Base-by-base conservation (phyloP, 2,888 invertebrate genomes). In the Cryptocheilus praepositus region DNA sequence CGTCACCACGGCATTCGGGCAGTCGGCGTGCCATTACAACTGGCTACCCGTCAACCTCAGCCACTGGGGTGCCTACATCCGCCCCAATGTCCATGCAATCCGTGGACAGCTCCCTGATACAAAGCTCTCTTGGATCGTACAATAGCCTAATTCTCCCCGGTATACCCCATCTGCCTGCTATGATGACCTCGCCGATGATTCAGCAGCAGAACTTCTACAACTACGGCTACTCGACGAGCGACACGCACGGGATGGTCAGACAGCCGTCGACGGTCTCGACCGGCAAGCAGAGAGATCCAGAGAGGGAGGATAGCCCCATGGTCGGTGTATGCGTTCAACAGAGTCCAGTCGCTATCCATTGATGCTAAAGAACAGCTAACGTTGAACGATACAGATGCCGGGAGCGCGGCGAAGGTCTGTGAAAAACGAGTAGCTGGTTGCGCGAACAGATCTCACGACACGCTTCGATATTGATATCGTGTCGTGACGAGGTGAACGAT, bases 271-370 rank as follows among this genome's bases (percentile, higher is more conserved):
- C 84, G 63, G 85, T 85, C 67, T 79, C 84, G 61, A 79, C 83
- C 61, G 85, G 83, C 67, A 89, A 88, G 79, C 90, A 83, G 74
- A 74, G 88, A 68, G 88, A 87, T 68, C 80, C 85, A 53, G 91
- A 92, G 79, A 89, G 92, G 77, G 93, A 94, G 81, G 94, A 94
- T 85, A 94, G 94, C 84, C 94, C 95, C 80, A 95, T 96, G 95
- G 94, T 96, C 85, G 95, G 94, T 76, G 96, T 96, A 82, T 96
- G 96, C 90, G 94, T 96, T 88, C 95, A 95, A 90, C 96, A 96
- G 91, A 95, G 95, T 91, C 96, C 97, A 84, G 96, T 97, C 86
- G 96, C 95, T 89, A 97, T 96, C 89, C 97, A 97, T 90, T 94
- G 90, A 91, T 61, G 49, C 54, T 60, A 44, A 61, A 43, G 16